These are phyloP conservation scores for Drosophila dives DNA, from an alignment of 2,888 invertebrate genomes.

Conservation along the genomic window DNA sequence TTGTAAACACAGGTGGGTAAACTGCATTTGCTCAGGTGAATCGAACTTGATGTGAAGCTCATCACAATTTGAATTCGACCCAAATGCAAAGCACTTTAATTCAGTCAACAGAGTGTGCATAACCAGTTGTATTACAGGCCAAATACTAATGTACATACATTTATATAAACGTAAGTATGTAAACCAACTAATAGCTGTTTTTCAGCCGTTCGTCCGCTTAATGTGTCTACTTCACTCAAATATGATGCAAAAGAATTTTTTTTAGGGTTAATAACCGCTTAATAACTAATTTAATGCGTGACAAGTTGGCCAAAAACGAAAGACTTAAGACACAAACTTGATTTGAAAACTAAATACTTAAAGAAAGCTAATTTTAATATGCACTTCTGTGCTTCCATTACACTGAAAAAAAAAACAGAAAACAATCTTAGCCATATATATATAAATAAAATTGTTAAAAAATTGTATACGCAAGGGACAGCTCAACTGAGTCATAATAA, in stretches of 20 bases:
- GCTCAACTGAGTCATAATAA: not conserved
- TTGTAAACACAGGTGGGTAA: conserved; percentile 14
- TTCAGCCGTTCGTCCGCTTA: conserved; percentile 19
- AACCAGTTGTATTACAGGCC: conserved; percentile 32
- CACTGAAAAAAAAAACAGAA: not conserved
- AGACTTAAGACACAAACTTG: conserved; percentile 67
- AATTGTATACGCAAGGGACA: not conserved
- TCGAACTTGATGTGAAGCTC: conserved; percentile 23
- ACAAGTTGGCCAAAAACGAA: conserved; percentile 39
- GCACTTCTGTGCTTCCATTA: not conserved
- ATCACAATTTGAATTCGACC: conserved; percentile 33
- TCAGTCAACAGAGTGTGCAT: conserved; percentile 3
- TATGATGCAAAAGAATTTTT: conserved; percentile 52
- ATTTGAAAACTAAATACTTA: conserved; percentile 2
- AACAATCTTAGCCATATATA: not conserved
- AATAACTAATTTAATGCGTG: conserved; percentile 31
- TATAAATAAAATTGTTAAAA: not conserved
- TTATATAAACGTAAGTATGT: not conserved
- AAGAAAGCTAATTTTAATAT: conserved; percentile 1
- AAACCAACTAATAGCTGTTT: conserved; percentile 8
- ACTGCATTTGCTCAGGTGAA: conserved; percentile 29
- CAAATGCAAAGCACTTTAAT: conserved; percentile 9
- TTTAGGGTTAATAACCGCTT: conserved; percentile 21
- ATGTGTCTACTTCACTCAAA: not conserved
- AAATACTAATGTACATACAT: not conserved